These are phyloP conservation scores for Anguilla pacifica DNA, from an alignment of 2,797 vertebrate genomes.

Conservation along the genomic window DNA sequence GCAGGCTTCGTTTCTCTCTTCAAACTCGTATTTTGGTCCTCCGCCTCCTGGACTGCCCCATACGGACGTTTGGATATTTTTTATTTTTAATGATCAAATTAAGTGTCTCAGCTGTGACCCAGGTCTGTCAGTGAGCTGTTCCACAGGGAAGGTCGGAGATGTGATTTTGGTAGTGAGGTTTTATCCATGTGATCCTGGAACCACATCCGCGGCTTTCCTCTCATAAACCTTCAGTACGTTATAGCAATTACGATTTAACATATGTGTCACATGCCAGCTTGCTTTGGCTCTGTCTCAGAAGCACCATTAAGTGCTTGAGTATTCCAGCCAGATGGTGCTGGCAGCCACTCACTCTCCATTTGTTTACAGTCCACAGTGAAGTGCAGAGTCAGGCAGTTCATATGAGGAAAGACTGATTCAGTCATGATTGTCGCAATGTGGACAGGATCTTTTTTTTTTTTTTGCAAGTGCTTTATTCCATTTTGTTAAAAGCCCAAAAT, in stretches of 20 bases:
- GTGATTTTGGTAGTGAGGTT: not conserved
- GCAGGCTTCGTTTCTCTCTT: not conserved
- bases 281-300: not conserved
- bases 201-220: not conserved
- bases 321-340: not conserved
- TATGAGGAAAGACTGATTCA: not conserved
- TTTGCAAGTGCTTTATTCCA: not conserved
- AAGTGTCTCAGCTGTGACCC: not conserved
- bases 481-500: not conserved
- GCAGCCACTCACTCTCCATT: not conserved
- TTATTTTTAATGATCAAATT: not conserved
- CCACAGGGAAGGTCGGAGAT: not conserved
- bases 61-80: not conserved
- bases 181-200: not conserved
- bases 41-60: not conserved
- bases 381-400: constrained; percentile 2
- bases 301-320: not conserved
- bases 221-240: not conserved
- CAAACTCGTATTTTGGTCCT: not conserved
- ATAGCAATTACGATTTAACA: not conserved
- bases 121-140: not conserved
- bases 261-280: not conserved
- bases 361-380: not conserved
- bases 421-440: not conserved
- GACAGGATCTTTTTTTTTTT: not conserved